Evolutionary conservation across 2,113 vertebrate species (phyloP).

Genomic region (cattle (Bos taurus)): DNA sequence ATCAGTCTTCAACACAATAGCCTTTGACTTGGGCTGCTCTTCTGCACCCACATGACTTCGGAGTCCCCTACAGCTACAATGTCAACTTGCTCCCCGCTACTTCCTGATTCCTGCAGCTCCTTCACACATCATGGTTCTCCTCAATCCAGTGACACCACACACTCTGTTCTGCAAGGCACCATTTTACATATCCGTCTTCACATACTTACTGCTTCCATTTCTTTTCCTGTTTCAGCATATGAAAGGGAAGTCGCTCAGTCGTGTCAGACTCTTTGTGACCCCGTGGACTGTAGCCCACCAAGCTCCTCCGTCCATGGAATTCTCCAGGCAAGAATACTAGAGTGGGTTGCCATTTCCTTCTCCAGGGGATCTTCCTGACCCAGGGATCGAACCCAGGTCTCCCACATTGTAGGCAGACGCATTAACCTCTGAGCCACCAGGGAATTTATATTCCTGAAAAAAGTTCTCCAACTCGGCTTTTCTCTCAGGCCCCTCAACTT

Average conservation of each 20-base stretch:
- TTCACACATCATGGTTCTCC: not conserved
- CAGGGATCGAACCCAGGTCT: too few relatives aligned
- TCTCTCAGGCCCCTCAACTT: not conserved
- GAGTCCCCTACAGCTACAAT: not conserved
- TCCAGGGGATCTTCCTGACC: too few relatives aligned
- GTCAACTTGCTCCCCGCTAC: too few relatives aligned
- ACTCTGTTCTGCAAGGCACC: not conserved
- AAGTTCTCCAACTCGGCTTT: not conserved
- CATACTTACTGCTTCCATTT: not conserved
- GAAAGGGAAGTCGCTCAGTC: too few relatives aligned
- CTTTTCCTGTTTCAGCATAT: not conserved
- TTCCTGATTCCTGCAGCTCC: not conserved
- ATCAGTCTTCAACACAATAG: not conserved
- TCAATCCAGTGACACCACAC: not conserved
- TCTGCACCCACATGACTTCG: not conserved
- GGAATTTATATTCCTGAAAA: not conserved
- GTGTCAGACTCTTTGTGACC: too few relatives aligned
- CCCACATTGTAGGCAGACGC: too few relatives aligned
- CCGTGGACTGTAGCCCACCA: too few relatives aligned
- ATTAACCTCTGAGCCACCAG: too few relatives aligned
- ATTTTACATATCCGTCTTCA: not conserved
- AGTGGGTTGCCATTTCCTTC: too few relatives aligned
- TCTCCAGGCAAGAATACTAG: too few relatives aligned
- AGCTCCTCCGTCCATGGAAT: too few relatives aligned
- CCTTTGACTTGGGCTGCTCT: not conserved